A percentile compares a stretch with the other conserved stretches of the same genome.
Evolutionary conservation across 2,888 invertebrate species (phyloP).

Genomic region (Fissipunctia ypsillon): DNA sequence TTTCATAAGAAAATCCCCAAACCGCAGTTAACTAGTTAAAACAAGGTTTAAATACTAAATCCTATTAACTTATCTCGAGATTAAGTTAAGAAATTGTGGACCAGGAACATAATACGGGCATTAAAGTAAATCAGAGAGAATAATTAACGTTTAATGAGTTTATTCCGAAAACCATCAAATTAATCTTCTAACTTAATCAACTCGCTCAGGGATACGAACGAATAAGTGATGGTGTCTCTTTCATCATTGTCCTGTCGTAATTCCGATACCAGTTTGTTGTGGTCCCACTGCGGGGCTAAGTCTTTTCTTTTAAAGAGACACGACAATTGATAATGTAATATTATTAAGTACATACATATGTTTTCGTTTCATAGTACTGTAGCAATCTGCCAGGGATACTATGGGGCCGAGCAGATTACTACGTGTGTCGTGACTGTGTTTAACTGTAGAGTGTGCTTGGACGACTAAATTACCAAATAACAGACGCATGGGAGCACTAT

Average conservation of each 20-base stretch:
- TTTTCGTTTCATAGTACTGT: too few relatives aligned
- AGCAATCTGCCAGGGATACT: too few relatives aligned
- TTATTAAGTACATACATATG: too few relatives aligned
- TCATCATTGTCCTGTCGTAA: slow-evolving; percentile 7
- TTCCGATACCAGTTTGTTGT: neutral
- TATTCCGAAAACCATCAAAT: slow-evolving; percentile 43
- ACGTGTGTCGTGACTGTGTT: too few relatives aligned
- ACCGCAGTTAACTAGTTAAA: neutral
- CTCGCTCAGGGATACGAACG: slow-evolving; percentile 30
- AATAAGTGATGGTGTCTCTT: slow-evolving; percentile 38
- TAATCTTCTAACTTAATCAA: slow-evolving; percentile 51
- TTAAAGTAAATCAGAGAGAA: slow-evolving; percentile 52
- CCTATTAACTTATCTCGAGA: slow-evolving; percentile 19
- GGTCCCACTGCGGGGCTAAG: neutral
- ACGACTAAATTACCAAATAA: too few relatives aligned
- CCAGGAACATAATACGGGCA: slow-evolving; percentile 36
- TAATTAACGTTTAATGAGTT: slow-evolving; percentile 47
- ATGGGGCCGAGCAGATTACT: too few relatives aligned
- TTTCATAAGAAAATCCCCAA: neutral
- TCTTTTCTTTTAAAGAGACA: too few relatives aligned
- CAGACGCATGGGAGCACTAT: too few relatives aligned
- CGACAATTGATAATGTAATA: too few relatives aligned
- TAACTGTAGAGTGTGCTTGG: too few relatives aligned
- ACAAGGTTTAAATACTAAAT: slow-evolving; percentile 11
- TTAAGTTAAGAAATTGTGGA: slow-evolving; percentile 31